Evolutionary conservation across 2,888 invertebrate genomes (phyloP).

Genomic region (Drosophila fulvimacula): DNA sequence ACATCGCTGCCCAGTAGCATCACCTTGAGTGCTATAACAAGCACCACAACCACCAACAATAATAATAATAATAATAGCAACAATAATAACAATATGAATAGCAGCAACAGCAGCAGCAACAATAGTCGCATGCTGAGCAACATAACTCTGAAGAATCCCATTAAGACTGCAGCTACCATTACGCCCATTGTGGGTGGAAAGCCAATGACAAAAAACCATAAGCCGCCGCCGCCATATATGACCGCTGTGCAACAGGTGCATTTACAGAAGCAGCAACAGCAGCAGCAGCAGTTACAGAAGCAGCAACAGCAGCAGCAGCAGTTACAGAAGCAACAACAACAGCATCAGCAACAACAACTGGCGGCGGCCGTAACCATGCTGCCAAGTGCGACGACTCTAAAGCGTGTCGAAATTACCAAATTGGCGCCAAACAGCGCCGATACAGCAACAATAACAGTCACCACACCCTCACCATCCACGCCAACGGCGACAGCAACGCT

Average conservation of each 20-base stretch:
- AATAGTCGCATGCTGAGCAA: slow-evolving; percentile 62
- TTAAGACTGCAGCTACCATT: slow-evolving; percentile 83
- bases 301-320: slow-evolving; percentile 69
- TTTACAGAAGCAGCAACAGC: slow-evolving; percentile 11
- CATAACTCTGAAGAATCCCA: slow-evolving; percentile 65
- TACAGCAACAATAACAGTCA: slow-evolving; percentile 39
- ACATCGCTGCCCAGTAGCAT: slow-evolving; percentile 79
- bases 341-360: slow-evolving; percentile 80
- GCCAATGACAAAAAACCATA: slow-evolving; percentile 82
- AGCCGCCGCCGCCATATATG: slow-evolving; percentile 82
- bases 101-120: slow-evolving; percentile 46
- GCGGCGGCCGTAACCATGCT: slow-evolving; percentile 84
- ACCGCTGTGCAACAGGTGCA: slow-evolving; percentile 82
- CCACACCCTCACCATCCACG: slow-evolving; percentile 37
- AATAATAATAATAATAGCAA: slow-evolving; percentile 30
- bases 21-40: slow-evolving; percentile 75
- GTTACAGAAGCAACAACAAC: slow-evolving; percentile 79
- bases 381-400: slow-evolving; percentile 83
- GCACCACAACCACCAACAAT: slow-evolving; percentile 41
- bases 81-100: slow-evolving; percentile 33
- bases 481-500: slow-evolving; percentile 35
- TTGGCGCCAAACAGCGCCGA: slow-evolving; percentile 48
- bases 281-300: slow-evolving; percentile 18
- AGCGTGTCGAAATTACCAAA: slow-evolving; percentile 77
- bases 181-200: slow-evolving; percentile 84